A percentile compares a stretch with the other conserved stretches of the same genome.
Conservation (phyloP, 2,797 vertebrate genomes). For the Tinamus major region DNA sequence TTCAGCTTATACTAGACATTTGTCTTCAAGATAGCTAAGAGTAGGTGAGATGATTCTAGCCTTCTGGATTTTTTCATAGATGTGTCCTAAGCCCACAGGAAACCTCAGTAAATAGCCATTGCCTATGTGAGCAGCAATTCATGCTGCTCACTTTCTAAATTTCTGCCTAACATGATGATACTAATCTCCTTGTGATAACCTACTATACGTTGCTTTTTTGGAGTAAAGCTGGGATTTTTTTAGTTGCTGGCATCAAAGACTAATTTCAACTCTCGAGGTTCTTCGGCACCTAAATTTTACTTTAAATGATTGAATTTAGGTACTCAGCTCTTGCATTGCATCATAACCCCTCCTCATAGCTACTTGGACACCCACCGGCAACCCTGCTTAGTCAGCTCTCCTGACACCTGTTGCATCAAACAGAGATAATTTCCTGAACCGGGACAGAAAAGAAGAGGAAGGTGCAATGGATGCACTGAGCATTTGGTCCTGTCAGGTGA, state of each 20-base stretch:
- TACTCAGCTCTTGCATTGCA: not conserved
- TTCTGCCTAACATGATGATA: not conserved
- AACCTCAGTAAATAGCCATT: not conserved
- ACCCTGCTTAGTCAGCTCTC: not conserved
- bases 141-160: not conserved
- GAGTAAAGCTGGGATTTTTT: not conserved
- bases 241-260: not conserved
- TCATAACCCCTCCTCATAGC: not conserved
- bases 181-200: not conserved
- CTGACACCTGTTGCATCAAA: not conserved
- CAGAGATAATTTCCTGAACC: not conserved
- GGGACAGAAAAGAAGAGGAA: not conserved
- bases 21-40: not conserved
- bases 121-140: not conserved
- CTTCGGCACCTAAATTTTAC: rapidly evolving
- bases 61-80: not conserved
- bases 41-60: not conserved
- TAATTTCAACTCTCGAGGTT: not conserved
- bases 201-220: not conserved
- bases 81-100: not conserved
- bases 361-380: not conserved
- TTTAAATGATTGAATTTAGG: not conserved
- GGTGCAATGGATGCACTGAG: not conserved
- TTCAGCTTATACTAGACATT: not conserved
- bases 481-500: not conserved